phyloP scores from a whole-genome alignment of 2,113 vertebrate species.

The Daphoenositta chrysoptera region DNA sequence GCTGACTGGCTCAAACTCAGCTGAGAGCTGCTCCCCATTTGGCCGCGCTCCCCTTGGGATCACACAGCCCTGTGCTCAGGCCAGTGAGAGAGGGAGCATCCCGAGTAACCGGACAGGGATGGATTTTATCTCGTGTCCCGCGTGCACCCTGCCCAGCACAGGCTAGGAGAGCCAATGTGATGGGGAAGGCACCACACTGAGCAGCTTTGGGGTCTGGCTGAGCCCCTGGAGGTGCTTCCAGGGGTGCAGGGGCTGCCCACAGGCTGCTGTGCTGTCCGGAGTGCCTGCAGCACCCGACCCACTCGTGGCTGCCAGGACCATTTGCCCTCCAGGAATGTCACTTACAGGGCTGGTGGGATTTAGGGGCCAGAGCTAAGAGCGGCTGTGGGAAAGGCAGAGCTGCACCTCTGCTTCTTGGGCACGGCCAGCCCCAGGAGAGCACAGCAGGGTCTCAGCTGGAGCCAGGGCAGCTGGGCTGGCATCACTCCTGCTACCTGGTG shows the following conservation, averaged over 20 bases:
- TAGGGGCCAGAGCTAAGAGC: not conserved
- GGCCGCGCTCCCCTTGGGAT: not conserved
- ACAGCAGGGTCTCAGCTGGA: not conserved
- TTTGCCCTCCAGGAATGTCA: not conserved
- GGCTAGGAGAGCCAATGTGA: fast-evolving
- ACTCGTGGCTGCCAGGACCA: not conserved
- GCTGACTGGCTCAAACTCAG: not conserved
- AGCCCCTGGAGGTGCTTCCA: not conserved
- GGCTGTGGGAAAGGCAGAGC: not conserved
- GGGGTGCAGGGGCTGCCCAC: not conserved
- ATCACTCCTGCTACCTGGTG: not conserved
- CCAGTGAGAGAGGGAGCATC: not conserved
- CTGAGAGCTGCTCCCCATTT: not conserved
- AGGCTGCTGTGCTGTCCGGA: not conserved
- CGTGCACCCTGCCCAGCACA: fast-evolving
- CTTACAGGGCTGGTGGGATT: fast-evolving
- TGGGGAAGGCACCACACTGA: fast-evolving
- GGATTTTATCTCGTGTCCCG: not conserved
- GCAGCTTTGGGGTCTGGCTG: not conserved
- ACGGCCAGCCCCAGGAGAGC: not conserved
- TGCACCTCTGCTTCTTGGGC: not conserved
- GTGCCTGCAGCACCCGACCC: not conserved
- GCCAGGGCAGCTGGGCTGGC: not conserved
- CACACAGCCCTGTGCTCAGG: not conserved
- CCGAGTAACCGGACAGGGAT: not conserved